phyloP scores from a whole-genome alignment of 2,888 invertebrate genomes.

The Rhimphoctona megacephalus region DNA sequence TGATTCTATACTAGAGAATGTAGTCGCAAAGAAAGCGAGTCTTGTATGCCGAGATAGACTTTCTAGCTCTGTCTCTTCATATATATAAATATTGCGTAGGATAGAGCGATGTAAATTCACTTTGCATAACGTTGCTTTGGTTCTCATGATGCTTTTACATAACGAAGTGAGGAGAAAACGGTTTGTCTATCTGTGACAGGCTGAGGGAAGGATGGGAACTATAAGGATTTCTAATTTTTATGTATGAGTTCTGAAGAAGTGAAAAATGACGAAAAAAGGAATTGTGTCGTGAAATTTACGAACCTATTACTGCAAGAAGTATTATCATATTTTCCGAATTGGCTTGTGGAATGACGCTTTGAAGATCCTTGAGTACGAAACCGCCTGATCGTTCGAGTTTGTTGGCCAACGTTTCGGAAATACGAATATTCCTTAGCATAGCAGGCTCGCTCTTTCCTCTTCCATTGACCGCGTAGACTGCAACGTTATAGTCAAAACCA shows the following conservation, averaged over 20 bases:
- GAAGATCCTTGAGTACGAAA: constrained; percentile 78
- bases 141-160: not conserved
- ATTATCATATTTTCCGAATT: constrained; percentile 79
- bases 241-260: not conserved
- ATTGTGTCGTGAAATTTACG: constrained; percentile 60
- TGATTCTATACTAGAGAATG: not conserved
- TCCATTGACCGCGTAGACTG: constrained; percentile 93
- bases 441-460: constrained; percentile 92
- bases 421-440: constrained; percentile 88
- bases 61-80: constrained; percentile 22
- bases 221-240: not conserved
- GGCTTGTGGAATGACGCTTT: too few relatives aligned
- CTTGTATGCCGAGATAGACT: constrained; percentile 24
- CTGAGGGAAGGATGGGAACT: not conserved
- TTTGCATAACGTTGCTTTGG: constrained; percentile 32
- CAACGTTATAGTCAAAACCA: constrained; percentile 91
- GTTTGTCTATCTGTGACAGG: not conserved
- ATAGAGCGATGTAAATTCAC: constrained; percentile 18
- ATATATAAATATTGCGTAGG: too few relatives aligned
- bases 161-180: not conserved
- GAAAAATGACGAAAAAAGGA: not conserved
- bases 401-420: constrained; percentile 78
- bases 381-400: constrained; percentile 75
- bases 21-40: not conserved
- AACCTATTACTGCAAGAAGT: constrained; percentile 81